Evolutionary conservation across 53 echinoderm and acorn worm genomes (phyloP).

Genomic region (Temnopleurus reevesii): DNA sequence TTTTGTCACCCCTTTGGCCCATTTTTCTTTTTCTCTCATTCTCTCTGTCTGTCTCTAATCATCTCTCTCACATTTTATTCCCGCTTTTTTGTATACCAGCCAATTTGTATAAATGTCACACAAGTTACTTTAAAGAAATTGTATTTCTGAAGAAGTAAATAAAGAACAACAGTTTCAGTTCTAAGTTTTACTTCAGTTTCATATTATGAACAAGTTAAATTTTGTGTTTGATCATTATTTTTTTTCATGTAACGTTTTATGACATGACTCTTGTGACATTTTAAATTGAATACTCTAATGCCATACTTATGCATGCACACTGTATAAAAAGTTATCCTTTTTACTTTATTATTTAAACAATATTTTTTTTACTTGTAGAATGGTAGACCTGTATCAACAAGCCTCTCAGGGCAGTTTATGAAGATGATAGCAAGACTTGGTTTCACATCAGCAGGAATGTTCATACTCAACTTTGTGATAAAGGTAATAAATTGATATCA

Average conservation of each 20-base stretch:
- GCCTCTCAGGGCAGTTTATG: conserved; percentile 49
- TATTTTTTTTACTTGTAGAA: background rate
- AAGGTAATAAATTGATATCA: too few relatives aligned
- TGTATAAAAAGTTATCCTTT: background rate
- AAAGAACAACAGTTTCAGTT: too few relatives aligned
- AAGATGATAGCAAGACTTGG: conserved; percentile 44
- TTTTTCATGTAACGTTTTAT: background rate
- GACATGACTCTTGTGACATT: background rate
- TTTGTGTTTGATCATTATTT: too few relatives aligned
- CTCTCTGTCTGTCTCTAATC: too few relatives aligned
- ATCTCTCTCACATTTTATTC: too few relatives aligned
- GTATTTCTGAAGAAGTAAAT: too few relatives aligned
- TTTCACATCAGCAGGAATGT: conserved; percentile 47
- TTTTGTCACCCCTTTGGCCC: background rate
- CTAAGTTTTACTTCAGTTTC: too few relatives aligned
- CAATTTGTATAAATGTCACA: background rate
- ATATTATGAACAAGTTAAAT: too few relatives aligned
- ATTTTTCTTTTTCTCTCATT: too few relatives aligned
- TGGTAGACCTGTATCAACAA: conserved; percentile 38
- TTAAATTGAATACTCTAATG: background rate
- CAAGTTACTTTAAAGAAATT: background rate
- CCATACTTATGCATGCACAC: background rate
- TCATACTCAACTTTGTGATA: conserved; percentile 62
- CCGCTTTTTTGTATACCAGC: background rate
- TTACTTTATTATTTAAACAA: too few relatives aligned